These are phyloP conservation scores for Dicerorhinus sumatrensis DNA, from an alignment of 2,113 vertebrate species.

Conservation along the genomic window DNA sequence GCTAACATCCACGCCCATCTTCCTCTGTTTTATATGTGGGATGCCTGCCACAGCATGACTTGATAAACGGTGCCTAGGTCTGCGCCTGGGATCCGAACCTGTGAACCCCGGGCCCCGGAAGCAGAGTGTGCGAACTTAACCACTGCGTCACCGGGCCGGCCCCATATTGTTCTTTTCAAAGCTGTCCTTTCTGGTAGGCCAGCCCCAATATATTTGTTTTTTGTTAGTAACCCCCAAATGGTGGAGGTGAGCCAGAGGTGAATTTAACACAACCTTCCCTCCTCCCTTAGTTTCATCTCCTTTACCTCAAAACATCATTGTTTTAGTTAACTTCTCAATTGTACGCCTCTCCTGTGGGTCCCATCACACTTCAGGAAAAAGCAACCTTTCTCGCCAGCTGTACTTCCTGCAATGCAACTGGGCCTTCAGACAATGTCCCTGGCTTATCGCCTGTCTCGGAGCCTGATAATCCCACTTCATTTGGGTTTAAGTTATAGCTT, in stretches of 20 bases:
- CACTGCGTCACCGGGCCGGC: too few species aligned
- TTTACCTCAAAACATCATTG: constrained; percentile 13
- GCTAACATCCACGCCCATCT: too few species aligned
- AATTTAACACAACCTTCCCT: neutral
- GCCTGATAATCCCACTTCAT: neutral
- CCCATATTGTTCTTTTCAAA: neutral
- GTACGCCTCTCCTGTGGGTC: neutral
- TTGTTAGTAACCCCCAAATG: neutral
- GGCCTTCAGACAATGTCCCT: neutral
- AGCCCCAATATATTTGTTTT: neutral
- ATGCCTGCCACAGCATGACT: too few species aligned
- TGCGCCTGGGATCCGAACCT: too few species aligned
- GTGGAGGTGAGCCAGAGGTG: neutral
- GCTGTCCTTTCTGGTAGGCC: neutral
- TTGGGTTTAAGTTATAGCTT: constrained; percentile 3
- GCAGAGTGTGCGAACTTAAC: too few species aligned
- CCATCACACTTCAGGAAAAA: constrained; percentile 14
- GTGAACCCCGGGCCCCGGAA: too few species aligned
- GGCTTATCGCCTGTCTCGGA: neutral
- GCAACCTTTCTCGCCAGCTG: neutral
- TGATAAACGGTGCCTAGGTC: too few species aligned
- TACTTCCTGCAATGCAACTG: neutral
- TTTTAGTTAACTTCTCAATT: constrained; percentile 27
- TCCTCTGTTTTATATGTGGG: too few species aligned
- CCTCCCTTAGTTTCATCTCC: neutral